Evolutionary conservation across 2,888 invertebrate genomes (phyloP), one percentile per base, ranked within the genome.

Genomic region (Podotricha telesiphe): DNA sequence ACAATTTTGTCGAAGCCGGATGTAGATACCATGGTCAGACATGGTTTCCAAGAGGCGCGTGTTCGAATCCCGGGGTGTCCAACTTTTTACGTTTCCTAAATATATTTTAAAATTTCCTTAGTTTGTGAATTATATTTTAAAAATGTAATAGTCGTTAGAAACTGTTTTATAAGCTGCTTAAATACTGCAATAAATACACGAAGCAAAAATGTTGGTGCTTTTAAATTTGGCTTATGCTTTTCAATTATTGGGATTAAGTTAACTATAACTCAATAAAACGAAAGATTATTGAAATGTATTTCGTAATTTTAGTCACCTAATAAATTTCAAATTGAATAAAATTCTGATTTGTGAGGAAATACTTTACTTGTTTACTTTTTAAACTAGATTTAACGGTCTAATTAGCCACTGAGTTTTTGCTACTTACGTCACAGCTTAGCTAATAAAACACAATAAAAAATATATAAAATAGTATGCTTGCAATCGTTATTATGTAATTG

Each of bases 321-420:
- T 55, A 37, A 17, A 17, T 55, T 55, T 55, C 11, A 55, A 55
- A 55, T 55, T 55, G 55, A 55, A 55, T 55, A 55, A 55, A 55
- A 55, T 55, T 55, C 34, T 19, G 55, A 55, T 55, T 55, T 55
- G 34, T 55, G 34, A 17, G 55, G 55, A 55, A 55, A 55, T 55
- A 1, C 8, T 17, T 53, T 13, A 19, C 11, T 37, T 28, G 28
- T 34, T 17, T 28, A 55, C 17, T 19, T 55, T 55, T 19, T 17
- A 17, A 11, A 55, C 55, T 55, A 34, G 55, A 55, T 55, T 55
- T 55, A 55, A 55, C 55, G 55, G 55, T 55, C 55, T 34, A 55
- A 55, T 55, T 55, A 11, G 17, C 34, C n/a, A n/a, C 17, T 11
- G 17, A 11, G 34, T 55, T 55, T 55, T 55, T 20, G 34, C 34